Conservation (phyloP, 2,113 vertebrate genomes). For the Scalopus aquaticus region DNA sequence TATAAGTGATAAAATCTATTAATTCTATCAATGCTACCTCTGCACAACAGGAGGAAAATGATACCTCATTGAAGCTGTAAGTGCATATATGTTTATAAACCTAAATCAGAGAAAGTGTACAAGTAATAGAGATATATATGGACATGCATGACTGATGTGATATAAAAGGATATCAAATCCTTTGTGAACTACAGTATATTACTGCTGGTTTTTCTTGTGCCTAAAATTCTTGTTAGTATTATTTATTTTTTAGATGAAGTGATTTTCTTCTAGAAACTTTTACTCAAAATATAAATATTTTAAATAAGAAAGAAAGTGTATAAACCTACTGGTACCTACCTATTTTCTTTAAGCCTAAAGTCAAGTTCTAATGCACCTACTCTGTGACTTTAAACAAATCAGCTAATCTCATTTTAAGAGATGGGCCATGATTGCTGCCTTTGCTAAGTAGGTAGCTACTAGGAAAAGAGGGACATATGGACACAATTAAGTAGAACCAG, state of each 20-base stretch:
- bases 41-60: background rate
- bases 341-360: background rate
- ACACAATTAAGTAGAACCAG: background rate
- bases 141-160: background rate
- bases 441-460: background rate
- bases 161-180: background rate
- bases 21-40: background rate
- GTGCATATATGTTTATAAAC: background rate
- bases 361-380: background rate
- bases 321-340: background rate
- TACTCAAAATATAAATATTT: background rate
- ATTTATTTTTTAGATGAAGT: background rate
- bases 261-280: background rate
- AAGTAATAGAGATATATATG: background rate
- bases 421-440: background rate
- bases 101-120: background rate
- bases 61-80: background rate
- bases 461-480: background rate
- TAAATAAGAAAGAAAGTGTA: background rate
- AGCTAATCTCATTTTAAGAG: background rate
- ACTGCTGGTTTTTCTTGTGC: background rate
- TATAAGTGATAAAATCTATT: background rate
- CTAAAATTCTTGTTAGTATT: background rate
- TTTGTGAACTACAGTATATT: background rate
- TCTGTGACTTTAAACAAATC: background rate